Conservation (phyloP, 2,113 vertebrate species). For the Chlorodrepanis virens region DNA sequence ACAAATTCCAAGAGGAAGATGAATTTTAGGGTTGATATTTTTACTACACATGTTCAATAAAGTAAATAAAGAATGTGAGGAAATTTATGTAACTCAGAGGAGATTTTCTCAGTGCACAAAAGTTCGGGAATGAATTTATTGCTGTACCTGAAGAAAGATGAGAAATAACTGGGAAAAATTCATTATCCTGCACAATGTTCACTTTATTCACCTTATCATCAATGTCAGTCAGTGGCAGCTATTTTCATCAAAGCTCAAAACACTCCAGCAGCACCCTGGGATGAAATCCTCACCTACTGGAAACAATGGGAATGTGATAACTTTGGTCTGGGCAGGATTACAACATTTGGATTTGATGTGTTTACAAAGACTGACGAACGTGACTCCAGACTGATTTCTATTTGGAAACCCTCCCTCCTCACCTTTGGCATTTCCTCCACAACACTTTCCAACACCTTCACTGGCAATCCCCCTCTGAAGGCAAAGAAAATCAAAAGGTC, state of each 20-base stretch:
- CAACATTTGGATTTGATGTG: not conserved
- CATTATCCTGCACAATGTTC: accelerated
- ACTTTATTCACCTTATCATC: not conserved
- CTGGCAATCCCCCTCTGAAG: not conserved
- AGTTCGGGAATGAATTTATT: not conserved
- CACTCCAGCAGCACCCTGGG: not conserved
- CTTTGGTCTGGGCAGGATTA: not conserved
- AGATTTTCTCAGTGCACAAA: not conserved
- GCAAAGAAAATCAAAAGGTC: not conserved
- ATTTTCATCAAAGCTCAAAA: not conserved
- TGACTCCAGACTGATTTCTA: not conserved
- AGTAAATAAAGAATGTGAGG: slow-evolving; percentile 28
- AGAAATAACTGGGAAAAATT: not conserved
- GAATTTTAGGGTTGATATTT: slow-evolving; percentile 48
- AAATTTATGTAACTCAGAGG: slow-evolving; percentile 7
- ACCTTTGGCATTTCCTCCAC: not conserved
- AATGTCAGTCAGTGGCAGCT: not conserved
- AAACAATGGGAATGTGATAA: not conserved
- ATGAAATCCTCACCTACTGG: not conserved
- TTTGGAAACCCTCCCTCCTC: not conserved
- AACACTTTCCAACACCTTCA: not conserved
- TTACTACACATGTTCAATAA: not conserved
- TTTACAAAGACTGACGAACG: not conserved
- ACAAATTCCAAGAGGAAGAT: slow-evolving; percentile 38
- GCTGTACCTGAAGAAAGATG: not conserved